A percentile compares a stretch with the other conserved stretches of the same genome.
These are phyloP conservation scores for Euglossa dilemma DNA, from an alignment of 1,140 invertebrate genomes.

Conservation along the genomic window DNA sequence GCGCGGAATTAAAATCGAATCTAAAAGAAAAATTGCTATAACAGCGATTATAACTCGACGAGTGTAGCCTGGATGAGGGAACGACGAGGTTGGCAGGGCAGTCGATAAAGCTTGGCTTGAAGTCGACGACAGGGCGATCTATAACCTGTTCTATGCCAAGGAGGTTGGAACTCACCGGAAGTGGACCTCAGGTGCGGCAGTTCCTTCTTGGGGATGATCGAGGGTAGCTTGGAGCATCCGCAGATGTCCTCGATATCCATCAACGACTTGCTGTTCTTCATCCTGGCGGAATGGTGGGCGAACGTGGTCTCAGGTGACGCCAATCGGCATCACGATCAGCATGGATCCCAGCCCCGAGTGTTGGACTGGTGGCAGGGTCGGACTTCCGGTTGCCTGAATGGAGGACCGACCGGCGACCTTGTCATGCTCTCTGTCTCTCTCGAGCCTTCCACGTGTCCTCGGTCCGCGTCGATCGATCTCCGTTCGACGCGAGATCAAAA, in stretches of 20 bases:
- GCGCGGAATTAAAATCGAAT: not conserved
- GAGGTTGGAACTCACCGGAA: conserved; percentile 65
- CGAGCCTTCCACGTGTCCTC: conserved; percentile 34
- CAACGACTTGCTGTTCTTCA: conserved; percentile 55
- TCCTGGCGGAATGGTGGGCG: not conserved
- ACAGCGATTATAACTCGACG: too few relatives aligned
- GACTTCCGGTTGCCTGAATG: not conserved
- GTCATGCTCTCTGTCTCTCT: conserved; percentile 17
- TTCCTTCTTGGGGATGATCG: conserved; percentile 62
- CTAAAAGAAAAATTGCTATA: too few relatives aligned
- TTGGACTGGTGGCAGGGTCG: not conserved
- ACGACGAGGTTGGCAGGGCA: not conserved
- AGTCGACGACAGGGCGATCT: not conserved
- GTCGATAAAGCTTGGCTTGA: not conserved
- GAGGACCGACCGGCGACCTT: conserved; percentile 11
- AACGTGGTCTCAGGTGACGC: conserved; percentile 1
- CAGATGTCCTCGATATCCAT: conserved; percentile 62
- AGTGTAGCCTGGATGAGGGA: not conserved
- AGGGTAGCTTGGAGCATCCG: conserved; percentile 66
- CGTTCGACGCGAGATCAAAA: conserved; percentile 42
- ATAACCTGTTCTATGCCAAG: too few relatives aligned
- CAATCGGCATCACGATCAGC: conserved; percentile 43
- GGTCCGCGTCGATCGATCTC: conserved; percentile 15
- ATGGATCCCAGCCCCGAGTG: conserved; percentile 28
- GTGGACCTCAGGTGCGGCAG: conserved; percentile 56